phyloP scores from a whole-genome alignment of 2,113 vertebrate genomes.

The Stigmatopora argus region DNA sequence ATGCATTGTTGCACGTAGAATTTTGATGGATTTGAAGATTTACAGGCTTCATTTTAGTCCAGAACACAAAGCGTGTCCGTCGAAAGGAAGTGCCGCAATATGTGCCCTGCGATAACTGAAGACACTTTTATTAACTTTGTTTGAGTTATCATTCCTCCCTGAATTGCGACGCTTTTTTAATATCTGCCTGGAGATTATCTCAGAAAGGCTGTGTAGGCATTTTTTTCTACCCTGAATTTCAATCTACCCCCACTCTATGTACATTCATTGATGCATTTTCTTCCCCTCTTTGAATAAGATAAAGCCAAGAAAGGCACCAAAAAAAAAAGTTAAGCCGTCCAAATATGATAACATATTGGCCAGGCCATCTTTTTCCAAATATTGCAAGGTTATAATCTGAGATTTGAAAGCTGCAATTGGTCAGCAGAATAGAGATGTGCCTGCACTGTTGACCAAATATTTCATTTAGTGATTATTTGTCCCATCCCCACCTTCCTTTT shows the following conservation, averaged over 20 bases:
- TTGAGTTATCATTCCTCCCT: conserved; percentile 20
- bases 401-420: conserved; percentile 36
- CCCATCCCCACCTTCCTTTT: conserved; percentile 17
- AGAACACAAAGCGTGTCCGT: conserved; percentile 1
- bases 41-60: conserved; percentile 9
- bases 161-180: conserved; percentile 32
- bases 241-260: conserved; percentile 33
- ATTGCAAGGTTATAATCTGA: conserved; percentile 44
- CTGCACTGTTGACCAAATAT: conserved; percentile 24
- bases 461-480: conserved; percentile 50
- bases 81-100: conserved; percentile 13
- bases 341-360: conserved; percentile 39
- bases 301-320: not conserved
- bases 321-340: conserved; percentile 7
- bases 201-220: conserved; percentile 33
- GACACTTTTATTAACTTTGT: conserved; percentile 30
- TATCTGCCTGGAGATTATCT: conserved; percentile 29
- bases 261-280: conserved; percentile 33
- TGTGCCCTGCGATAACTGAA: conserved; percentile 13
- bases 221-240: conserved; percentile 9
- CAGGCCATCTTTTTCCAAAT: conserved; percentile 32
- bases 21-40: conserved; percentile 14
- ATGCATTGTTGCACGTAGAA: conserved; percentile 7
- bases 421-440: conserved; percentile 48
- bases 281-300: conserved; percentile 37